Percentiles rank a stretch among this genome's conserved stretches.
Conservation (phyloP, 2,888 invertebrate genomes). For the Ypsolopha sequella region DNA sequence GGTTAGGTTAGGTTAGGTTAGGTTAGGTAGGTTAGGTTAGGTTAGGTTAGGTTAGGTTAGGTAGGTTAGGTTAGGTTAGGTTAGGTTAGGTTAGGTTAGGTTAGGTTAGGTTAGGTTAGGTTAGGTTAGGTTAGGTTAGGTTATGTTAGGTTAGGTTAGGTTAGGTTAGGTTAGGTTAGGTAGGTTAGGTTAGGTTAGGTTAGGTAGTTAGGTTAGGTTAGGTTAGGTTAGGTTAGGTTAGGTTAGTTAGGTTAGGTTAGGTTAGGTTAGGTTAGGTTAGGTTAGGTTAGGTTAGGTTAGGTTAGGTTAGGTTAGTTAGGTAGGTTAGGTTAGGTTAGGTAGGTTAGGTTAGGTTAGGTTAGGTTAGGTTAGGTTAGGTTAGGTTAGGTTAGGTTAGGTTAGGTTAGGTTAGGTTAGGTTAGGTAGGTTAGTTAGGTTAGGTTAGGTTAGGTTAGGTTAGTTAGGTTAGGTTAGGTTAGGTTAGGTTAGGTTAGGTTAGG, state of each 20-base stretch:
- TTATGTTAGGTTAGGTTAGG: too few relatives aligned
- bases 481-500: conserved; percentile 8
- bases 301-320: conserved; percentile 8
- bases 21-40: too few relatives aligned
- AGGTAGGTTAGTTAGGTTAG: conserved; percentile 8
- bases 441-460: conserved; percentile 8
- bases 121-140: too few relatives aligned
- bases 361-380: conserved; percentile 5
- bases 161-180: too few relatives aligned
- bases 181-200: too few relatives aligned
- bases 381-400: conserved; percentile 5
- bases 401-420: conserved; percentile 9
- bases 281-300: conserved; percentile 9
- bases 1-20: too few relatives aligned
- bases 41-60: too few relatives aligned
- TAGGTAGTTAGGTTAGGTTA: too few relatives aligned
- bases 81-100: too few relatives aligned
- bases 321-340: conserved; percentile 9
- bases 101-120: too few relatives aligned
- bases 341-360: conserved; percentile 8
- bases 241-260: conserved; percentile 9
- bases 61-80: too few relatives aligned
- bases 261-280: conserved; percentile 9
- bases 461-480: conserved; percentile 8
- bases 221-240: conserved; percentile 8